Evolutionary conservation across 2,113 vertebrate genomes (phyloP).

Genomic region (Rhinolophus sinicus): DNA sequence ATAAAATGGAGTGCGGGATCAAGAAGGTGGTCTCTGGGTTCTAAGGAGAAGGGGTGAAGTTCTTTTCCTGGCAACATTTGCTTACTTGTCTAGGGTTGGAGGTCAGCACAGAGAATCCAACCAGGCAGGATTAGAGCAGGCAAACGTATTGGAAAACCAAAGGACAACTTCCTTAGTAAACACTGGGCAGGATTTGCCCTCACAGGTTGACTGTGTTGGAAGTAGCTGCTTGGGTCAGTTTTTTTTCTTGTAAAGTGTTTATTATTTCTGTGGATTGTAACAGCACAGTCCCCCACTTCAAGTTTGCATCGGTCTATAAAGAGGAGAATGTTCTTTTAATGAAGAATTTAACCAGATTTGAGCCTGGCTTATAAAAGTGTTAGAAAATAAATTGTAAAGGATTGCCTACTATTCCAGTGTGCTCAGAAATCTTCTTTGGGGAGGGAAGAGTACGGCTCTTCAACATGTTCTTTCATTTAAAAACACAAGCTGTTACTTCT

Average conservation of each 20-base stretch:
- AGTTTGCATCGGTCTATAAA: conserved; percentile 1
- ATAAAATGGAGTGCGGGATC: background rate
- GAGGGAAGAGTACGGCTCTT: background rate
- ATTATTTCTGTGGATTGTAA: conserved; percentile 1
- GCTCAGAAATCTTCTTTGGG: conserved; percentile 36
- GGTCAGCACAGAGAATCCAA: conserved; percentile 12
- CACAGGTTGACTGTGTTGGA: background rate
- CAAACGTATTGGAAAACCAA: conserved; percentile 8
- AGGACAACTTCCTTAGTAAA: conserved; percentile 32
- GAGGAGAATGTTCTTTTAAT: conserved; percentile 9
- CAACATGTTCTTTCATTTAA: conserved; percentile 47
- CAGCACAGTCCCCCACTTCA: background rate
- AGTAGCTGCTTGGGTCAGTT: background rate
- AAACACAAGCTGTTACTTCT: conserved; percentile 14
- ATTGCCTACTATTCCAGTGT: conserved; percentile 44
- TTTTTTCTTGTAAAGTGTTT: conserved; percentile 3
- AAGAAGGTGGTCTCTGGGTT: background rate
- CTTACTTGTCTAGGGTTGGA: background rate
- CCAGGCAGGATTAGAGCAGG: background rate
- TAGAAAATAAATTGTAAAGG: background rate
- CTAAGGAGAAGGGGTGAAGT: background rate
- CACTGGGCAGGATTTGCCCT: conserved; percentile 16
- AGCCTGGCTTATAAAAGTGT: conserved; percentile 41
- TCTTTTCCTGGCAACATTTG: background rate
- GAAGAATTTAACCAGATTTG: conserved; percentile 36